phyloP scores from a whole-genome alignment of 1,140 invertebrate species.

The Thalassaphorura encarpata region DNA sequence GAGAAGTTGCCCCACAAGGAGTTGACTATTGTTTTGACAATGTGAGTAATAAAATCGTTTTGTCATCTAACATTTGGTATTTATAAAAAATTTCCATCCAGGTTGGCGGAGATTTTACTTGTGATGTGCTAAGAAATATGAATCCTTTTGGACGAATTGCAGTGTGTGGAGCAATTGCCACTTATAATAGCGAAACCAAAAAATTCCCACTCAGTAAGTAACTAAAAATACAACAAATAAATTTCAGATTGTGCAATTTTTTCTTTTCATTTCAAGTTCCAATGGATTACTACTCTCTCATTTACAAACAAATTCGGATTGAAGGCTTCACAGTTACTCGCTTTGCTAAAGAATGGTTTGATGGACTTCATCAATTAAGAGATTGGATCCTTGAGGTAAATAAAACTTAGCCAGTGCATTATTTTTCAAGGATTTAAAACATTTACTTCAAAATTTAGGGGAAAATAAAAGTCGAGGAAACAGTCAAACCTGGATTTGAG shows the following conservation, averaged over 20 bases:
- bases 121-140: conserved; percentile 40
- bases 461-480: conserved; percentile 40
- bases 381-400: conserved; percentile 49
- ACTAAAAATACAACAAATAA: neutral
- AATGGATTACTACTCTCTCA: conserved; percentile 43
- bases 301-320: conserved; percentile 47
- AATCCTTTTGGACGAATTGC: conserved; percentile 39
- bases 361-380: conserved; percentile 49
- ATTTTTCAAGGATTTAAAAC: neutral
- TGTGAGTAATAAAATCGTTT: conserved; percentile 37
- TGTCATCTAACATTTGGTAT: neutral
- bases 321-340: conserved; percentile 49
- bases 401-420: no score
- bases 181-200: conserved; percentile 35
- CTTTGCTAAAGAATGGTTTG: conserved; percentile 43
- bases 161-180: conserved; percentile 41
- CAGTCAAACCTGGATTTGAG: conserved; percentile 40
- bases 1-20: conserved; percentile 51
- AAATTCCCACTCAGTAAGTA: no score
- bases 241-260: no score
- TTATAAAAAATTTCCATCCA: conserved; percentile 21
- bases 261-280: conserved; percentile 35
- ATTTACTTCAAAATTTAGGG: conserved; percentile 34
- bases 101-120: conserved; percentile 42
- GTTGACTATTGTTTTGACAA: conserved; percentile 65